Percentiles rank a stretch among this genome's conserved stretches.
phyloP scores from a whole-genome alignment of 2,113 vertebrate genomes.

The Actinemys pallida region DNA sequence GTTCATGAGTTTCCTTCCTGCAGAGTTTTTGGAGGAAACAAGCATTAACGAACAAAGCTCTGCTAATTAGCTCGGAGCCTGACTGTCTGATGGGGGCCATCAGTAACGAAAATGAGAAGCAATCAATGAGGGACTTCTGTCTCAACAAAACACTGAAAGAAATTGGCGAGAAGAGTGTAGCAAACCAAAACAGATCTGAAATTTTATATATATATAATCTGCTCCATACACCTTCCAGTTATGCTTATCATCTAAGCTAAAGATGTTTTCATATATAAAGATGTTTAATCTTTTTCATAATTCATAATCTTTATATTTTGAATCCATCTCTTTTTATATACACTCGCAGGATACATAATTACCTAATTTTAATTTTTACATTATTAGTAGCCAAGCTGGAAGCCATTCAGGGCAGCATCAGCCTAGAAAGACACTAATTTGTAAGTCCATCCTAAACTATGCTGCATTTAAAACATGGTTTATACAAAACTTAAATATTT shows the following conservation, averaged over 20 bases:
- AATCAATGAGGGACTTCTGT: constrained; percentile 65
- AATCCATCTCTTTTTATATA: neutral
- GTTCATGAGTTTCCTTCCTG: constrained; percentile 62
- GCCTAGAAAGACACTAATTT: neutral
- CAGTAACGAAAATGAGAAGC: constrained; percentile 66
- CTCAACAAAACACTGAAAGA: constrained; percentile 46
- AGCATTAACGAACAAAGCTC: constrained; percentile 63
- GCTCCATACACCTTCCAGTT: neutral
- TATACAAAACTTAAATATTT: neutral
- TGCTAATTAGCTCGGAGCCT: constrained; percentile 73
- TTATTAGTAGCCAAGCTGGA: neutral
- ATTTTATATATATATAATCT: constrained; percentile 18
- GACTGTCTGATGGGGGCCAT: constrained; percentile 63
- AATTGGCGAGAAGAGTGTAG: constrained; percentile 51
- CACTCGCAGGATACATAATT: neutral
- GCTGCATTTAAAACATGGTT: neutral
- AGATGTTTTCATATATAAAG: too few species aligned
- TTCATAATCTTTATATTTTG: neutral
- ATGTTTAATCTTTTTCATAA: too few species aligned
- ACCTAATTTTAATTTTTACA: neutral
- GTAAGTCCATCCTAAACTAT: neutral
- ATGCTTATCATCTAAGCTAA: too few species aligned
- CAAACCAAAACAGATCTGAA: neutral
- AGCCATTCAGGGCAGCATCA: neutral
- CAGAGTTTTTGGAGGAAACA: constrained; percentile 69